Evolutionary conservation across 2,888 invertebrate species (phyloP), one percentile per base, ranked within the genome.

Genomic region (Azorinus chamasolen): DNA sequence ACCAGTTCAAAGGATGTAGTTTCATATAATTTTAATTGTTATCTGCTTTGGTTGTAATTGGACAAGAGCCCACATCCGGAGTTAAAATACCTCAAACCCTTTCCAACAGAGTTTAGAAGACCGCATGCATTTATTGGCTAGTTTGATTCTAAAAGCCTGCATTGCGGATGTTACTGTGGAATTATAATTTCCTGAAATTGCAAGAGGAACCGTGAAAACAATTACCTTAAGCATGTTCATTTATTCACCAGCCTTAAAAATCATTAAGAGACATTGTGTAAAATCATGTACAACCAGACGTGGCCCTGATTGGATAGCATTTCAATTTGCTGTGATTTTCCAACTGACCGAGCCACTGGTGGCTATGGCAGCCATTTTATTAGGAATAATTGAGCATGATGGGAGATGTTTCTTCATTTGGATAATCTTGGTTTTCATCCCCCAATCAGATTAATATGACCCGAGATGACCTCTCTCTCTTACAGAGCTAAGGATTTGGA

Each of bases 391-490:
- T 61, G 43, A 39, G 69, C 65, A 55, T 64, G 69, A 68, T 45
- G 54, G 73, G 32, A 62, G 65, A 76, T 76, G 59, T 69, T 70
- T 73, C 76, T 76, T 72, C 76, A 76, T 80, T 76, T 73, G 80
- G 76, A 66, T 76, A 54, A 72, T 70, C 70, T 70, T 53, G 39
- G 58, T 62, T 57, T 41, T 66, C 58, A 50, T 66, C 57, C 57
- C 25, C 45, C 20, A 50, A 46, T 62, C 62, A 68, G 57, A 78
- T 63, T 69, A 51, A 65, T 72, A 59, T 46, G 61, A 59, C 59
- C 59, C 59, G 18, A 25, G 32, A 59, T 32, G 59, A 59, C 59
- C 59, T 46, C 46, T 46, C 45, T 59, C 59, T 32, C n/a, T n/a
- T 4, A 4, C 4, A 32, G 32, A 6, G 32, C 32, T 32, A 10